Evolutionary conservation across 1,140 invertebrate genomes (phyloP), one percentile per base, ranked within the genome.

Genomic region (Meloidogyne hapla): DNA sequence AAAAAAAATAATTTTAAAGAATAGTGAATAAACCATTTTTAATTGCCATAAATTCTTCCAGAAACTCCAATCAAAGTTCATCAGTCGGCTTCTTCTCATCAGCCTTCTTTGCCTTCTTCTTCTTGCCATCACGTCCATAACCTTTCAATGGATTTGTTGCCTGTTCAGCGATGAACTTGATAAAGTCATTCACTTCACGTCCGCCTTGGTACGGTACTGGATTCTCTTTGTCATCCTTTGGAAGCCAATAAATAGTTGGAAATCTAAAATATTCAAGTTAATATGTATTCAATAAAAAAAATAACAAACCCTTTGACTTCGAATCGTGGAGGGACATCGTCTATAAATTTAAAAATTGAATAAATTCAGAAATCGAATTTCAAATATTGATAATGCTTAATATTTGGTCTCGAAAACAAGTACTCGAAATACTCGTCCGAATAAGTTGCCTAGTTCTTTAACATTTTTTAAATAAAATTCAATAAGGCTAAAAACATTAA

Each of bases 241-340:
- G 92, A 69, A 92, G 90, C 94, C 94, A 99, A 90, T 91, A 99
- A 40, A 99, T 90, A 1, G 97, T 99, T 45, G 97, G 97, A 91
- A 98, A 99, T 25, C 96, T 90, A 77, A 76, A 73, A 71, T 61
- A 66, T 79, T 13, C 4, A 9, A 3, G 13, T 40, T 61, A 77
- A 75, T 33, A 33, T 33, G 4, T 21, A 10, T 25, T 10, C 12
- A 40, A 12, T 5, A 77, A 28, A 56, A 18, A 64, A 10, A 26
- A 21, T 40, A 61, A 61, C 88, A 82, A 80, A 90, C 88, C 90
- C 96, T 81, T 91, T 91, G 18, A 99, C 96, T 84, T 98, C 93
- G 88, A 92, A 99, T 75, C 90, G 88, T n/a, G 91, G 88, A 76
- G 95, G 94, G 78, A 98, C 95, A 90, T 99, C 96, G 89, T 99